Base-by-base conservation (phyloP, 2,113 vertebrate species). In the Spilogale gracilis region DNA sequence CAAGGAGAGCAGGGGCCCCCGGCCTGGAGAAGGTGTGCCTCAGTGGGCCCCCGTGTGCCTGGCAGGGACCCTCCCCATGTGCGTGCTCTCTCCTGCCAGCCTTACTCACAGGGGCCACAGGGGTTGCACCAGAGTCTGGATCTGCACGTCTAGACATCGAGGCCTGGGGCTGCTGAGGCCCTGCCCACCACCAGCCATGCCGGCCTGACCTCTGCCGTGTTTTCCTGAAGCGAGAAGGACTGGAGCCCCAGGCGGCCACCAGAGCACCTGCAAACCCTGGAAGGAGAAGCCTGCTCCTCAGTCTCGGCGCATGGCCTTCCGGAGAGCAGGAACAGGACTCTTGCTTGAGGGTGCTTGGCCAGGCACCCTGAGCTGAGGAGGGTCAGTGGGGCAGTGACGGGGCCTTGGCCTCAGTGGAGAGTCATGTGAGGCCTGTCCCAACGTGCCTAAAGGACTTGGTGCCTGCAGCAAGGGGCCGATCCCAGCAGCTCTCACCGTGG, bases 141-240 rank as follows among this genome's bases (percentile, higher is more conserved):
- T 5, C 50, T 25, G 56, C 6, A 17, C 52, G 61, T 1, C 1
- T 0, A 4, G 43, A 43, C 32, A 3, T 25, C 5, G 14, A 69
- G 60, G 73, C 60, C 56, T 7, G 17, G 38, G 50, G 32, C 45
- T 50, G 3, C 81, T 14, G 38, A 25, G 3, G 2, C 32, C 43
- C 79, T 60, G 12, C 30, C 38, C 48, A 58, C 45, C 7, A 5
- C 11, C 27, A 11, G 52, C 0, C 4, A 32, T 1, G 0, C 23
- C 23, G 58, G 48, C 45, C 58, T 52, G 52, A 65, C 71, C 9
- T 90, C 52, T 69, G 65, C 30, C 43, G 5, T 6, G 27, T 16
- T 88, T 30, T 8, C 14, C 63, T 14, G 67, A n/a, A 74, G 56
- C 11, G 43, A 25, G 30, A 63, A 84, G 14, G 25, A 74, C 5